A percentile compares a stretch with the other conserved stretches of the same genome.
phyloP scores from a whole-genome alignment of 2,797 vertebrate species.

The Pempheris klunzingeri region DNA sequence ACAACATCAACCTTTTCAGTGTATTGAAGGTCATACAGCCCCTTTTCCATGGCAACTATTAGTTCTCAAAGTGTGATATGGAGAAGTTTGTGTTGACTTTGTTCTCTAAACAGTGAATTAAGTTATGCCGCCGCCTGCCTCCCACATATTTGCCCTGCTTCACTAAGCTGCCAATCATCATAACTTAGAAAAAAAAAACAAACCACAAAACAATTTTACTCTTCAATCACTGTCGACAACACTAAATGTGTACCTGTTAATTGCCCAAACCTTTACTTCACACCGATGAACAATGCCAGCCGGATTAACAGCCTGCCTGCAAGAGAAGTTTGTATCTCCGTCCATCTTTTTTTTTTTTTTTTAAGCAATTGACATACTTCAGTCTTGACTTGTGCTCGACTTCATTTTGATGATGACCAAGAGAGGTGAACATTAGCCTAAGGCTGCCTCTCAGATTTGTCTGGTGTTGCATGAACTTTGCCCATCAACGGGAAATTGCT shows the following conservation, averaged over 20 bases:
- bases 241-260: constrained; percentile 44
- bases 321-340: background rate
- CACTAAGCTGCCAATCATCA: constrained; percentile 55
- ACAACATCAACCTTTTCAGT: constrained; percentile 25
- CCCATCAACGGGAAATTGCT: constrained; percentile 79
- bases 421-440: constrained; percentile 73
- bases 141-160: constrained; percentile 61
- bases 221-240: constrained; percentile 47
- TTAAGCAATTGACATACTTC: background rate
- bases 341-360: background rate
- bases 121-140: constrained; percentile 49
- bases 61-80: constrained; percentile 7
- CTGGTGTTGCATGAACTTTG: constrained; percentile 81
- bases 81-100: constrained; percentile 48
- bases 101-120: constrained; percentile 53
- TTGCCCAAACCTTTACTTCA: constrained; percentile 31
- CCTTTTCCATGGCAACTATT: constrained; percentile 29
- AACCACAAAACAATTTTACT: constrained; percentile 21
- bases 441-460: constrained; percentile 66
- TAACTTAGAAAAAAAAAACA: constrained; percentile 31
- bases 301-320: constrained; percentile 21
- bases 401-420: constrained; percentile 56
- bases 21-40: constrained; percentile 8
- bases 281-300: constrained; percentile 5
- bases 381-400: constrained; percentile 23